Conservation (phyloP, 2,113 vertebrate species). For the Ginglymostoma cirratum region DNA sequence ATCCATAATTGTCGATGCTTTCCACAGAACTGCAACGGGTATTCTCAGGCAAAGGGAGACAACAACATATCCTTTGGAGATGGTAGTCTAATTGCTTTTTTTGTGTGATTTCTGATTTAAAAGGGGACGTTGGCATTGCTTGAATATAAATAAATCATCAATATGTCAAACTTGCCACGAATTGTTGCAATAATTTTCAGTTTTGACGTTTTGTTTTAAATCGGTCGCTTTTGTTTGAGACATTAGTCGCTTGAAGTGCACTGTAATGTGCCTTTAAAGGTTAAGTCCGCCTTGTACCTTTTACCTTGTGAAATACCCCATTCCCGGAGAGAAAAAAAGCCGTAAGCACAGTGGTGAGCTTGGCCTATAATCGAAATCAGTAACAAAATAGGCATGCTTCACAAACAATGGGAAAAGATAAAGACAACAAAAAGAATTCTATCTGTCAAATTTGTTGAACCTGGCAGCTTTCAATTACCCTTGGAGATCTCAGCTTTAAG, state of each 20-base stretch:
- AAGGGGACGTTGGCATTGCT: background rate
- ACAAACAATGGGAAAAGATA: background rate
- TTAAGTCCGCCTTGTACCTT: background rate
- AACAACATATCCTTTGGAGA: background rate
- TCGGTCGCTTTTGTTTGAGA: background rate
- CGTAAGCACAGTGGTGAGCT: background rate
- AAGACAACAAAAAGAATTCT: background rate
- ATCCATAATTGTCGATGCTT: background rate
- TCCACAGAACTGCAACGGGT: background rate
- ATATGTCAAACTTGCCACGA: background rate
- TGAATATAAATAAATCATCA: background rate
- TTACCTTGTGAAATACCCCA: background rate
- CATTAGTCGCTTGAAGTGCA: background rate
- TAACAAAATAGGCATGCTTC: background rate
- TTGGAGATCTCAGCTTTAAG: background rate
- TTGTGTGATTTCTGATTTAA: background rate
- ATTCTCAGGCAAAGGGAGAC: background rate
- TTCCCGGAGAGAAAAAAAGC: background rate
- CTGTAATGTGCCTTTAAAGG: background rate
- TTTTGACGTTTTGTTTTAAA: background rate
- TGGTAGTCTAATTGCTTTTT: background rate
- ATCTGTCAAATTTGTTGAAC: background rate
- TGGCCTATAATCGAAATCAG: slow-evolving; percentile 6
- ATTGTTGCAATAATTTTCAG: background rate
- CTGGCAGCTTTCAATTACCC: background rate